These are phyloP conservation scores for Tanytarsus gracilentus DNA, from an alignment of 2,888 invertebrate species.

Conservation along the genomic window DNA sequence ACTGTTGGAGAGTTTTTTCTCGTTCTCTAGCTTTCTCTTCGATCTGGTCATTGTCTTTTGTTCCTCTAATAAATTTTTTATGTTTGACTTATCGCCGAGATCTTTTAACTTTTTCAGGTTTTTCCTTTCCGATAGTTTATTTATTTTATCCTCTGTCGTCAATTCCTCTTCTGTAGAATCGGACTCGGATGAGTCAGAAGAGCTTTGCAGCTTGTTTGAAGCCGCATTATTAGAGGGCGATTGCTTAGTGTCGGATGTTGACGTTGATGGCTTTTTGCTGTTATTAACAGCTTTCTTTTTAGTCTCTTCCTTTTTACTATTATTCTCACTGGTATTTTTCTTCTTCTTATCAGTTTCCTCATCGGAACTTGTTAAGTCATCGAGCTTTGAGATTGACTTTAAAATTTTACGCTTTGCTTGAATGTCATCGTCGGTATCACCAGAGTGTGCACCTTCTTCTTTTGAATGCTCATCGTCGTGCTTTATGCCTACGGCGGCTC, in stretches of 20 bases:
- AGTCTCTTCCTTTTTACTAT: background rate
- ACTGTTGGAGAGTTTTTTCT: conserved; percentile 40
- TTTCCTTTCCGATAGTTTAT: background rate
- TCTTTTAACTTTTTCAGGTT: conserved; percentile 14
- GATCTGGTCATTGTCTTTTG: conserved; percentile 43
- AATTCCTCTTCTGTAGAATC: background rate
- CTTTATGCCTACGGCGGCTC: conserved; percentile 26
- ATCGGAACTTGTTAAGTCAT: conserved; percentile 19
- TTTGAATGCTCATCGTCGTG: conserved; percentile 24
- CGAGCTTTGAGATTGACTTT: conserved; percentile 6
- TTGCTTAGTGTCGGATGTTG: conserved; percentile 13
- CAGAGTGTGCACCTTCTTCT: conserved; percentile 25
- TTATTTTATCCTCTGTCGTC: conserved; percentile 3
- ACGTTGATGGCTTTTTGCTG: conserved; percentile 30
- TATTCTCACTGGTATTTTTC: background rate
- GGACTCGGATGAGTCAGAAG: background rate
- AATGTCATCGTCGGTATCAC: background rate
- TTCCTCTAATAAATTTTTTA: conserved; percentile 27
- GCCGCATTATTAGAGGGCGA: background rate
- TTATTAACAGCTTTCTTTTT: conserved; percentile 23
- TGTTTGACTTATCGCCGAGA: conserved; percentile 4
- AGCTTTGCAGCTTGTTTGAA: background rate
- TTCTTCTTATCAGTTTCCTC: conserved; percentile 15
- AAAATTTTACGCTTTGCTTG: background rate
- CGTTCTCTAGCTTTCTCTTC: conserved; percentile 39